These are phyloP conservation scores for Nyctibius bracteatus DNA, from an alignment of 2,113 vertebrate genomes.

Conservation along the genomic window DNA sequence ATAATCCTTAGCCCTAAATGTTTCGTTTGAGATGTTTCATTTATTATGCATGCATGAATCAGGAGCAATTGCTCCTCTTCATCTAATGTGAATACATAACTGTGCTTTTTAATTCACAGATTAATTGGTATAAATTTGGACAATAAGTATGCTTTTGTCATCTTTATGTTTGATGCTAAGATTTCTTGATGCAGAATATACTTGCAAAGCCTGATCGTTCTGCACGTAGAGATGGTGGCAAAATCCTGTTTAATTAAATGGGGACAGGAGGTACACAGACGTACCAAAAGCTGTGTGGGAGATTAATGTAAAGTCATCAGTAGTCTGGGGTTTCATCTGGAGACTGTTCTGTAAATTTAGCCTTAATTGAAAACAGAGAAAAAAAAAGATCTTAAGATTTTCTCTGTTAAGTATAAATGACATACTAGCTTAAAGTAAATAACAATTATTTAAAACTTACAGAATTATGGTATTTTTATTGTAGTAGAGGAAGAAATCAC, in stretches of 20 bases:
- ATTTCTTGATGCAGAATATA: not conserved
- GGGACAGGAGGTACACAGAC: not conserved
- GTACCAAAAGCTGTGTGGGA: slow-evolving; percentile 45
- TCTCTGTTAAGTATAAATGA: slow-evolving; percentile 25
- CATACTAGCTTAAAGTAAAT: slow-evolving; percentile 15
- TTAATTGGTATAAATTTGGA: not conserved
- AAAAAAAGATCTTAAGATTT: slow-evolving; percentile 9
- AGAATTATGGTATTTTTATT: slow-evolving; percentile 5
- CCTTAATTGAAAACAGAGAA: slow-evolving; percentile 42
- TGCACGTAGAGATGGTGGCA: not conserved
- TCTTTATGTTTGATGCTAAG: not conserved
- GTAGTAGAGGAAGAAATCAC: not conserved
- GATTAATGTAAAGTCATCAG: slow-evolving; percentile 20
- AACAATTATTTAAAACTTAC: not conserved
- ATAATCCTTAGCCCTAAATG: not conserved
- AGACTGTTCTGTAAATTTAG: slow-evolving; percentile 21
- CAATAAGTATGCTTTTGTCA: not conserved
- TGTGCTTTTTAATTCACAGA: not conserved
- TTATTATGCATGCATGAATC: slow-evolving; percentile 5
- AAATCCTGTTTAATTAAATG: slow-evolving; percentile 11
- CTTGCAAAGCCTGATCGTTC: not conserved
- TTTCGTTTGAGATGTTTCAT: not conserved
- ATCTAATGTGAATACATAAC: not conserved
- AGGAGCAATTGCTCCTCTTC: not conserved
- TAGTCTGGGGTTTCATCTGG: slow-evolving; percentile 31